Evolutionary conservation across 2,113 vertebrate species (phyloP).

Genomic region (Excalfactoria chinensis): DNA sequence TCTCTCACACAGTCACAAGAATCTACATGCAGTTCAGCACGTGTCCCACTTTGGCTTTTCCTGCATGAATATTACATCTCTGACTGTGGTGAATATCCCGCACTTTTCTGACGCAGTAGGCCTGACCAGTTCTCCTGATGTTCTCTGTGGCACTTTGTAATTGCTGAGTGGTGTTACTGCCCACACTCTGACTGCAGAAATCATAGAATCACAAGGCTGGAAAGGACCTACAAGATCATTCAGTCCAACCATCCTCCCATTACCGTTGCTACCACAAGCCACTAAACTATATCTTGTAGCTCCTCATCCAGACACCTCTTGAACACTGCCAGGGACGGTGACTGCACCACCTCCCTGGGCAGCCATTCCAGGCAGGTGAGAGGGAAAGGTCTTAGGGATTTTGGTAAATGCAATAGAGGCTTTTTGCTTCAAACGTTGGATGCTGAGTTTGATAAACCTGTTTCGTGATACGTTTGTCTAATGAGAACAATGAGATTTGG

Average conservation of each 20-base stretch:
- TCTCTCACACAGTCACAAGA: background rate
- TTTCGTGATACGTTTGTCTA: background rate
- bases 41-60: rapidly evolving
- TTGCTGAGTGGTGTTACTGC: rapidly evolving
- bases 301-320: too few relatives aligned
- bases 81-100: rapidly evolving
- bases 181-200: rapidly evolving
- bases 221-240: too few relatives aligned
- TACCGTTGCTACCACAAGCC: too few relatives aligned
- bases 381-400: background rate
- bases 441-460: background rate
- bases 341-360: too few relatives aligned
- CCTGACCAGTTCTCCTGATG: too few relatives aligned
- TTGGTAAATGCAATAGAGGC: background rate
- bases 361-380: too few relatives aligned
- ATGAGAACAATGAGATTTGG: background rate
- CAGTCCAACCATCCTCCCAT: too few relatives aligned
- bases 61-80: background rate
- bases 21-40: rapidly evolving
- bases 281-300: too few relatives aligned
- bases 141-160: background rate
- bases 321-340: too few relatives aligned
- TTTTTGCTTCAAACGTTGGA: background rate
- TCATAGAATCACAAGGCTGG: too few relatives aligned
- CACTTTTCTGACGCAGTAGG: rapidly evolving